Conservation (phyloP, 2,797 vertebrate genomes). For the Cryptoprocta ferox region DNA sequence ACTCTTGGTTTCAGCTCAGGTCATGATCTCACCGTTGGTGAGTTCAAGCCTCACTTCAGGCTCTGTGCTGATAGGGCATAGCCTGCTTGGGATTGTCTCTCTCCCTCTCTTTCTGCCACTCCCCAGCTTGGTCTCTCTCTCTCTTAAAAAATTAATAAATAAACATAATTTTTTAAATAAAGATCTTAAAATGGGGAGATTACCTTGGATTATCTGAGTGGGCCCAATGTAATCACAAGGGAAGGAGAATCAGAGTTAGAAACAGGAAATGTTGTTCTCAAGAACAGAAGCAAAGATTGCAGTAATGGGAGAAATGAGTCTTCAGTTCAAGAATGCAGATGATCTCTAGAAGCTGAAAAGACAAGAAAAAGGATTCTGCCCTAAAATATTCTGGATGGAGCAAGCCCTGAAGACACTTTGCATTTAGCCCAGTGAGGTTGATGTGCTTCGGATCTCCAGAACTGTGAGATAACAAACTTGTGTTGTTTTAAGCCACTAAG, state of each 20-base stretch:
- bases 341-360: neutral
- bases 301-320: neutral
- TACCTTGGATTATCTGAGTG: neutral
- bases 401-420: rapidly evolving
- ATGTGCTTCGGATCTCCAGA: neutral
- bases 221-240: neutral
- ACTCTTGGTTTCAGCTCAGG: too few relatives aligned
- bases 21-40: too few relatives aligned
- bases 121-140: neutral
- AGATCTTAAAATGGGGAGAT: neutral
- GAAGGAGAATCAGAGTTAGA: neutral
- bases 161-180: neutral
- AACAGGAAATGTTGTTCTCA: neutral
- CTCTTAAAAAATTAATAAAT: neutral
- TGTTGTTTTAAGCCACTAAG: neutral
- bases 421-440: neutral
- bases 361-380: neutral
- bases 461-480: neutral
- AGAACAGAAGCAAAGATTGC: neutral
- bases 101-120: neutral
- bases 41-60: too few relatives aligned
- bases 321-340: neutral
- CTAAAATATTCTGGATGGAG: neutral
- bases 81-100: neutral
- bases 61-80: neutral